Evolutionary conservation across 2,888 invertebrate species (phyloP).

Genomic region (Drosophila nigricruria): DNA sequence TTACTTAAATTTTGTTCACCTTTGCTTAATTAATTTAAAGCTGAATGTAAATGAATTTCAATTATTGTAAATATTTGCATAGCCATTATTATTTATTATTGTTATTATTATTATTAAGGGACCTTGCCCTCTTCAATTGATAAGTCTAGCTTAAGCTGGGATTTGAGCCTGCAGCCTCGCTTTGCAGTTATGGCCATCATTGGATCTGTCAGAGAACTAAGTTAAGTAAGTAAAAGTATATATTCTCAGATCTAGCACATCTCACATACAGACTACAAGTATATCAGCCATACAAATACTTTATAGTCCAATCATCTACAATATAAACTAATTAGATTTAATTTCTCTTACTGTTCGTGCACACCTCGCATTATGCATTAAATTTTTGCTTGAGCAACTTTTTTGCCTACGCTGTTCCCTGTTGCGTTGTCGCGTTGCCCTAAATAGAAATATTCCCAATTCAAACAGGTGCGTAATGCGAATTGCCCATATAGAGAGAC

Average conservation of each 20-base stretch:
- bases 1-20: background rate
- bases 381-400: slow-evolving; percentile 25
- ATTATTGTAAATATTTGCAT: background rate
- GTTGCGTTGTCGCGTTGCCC: slow-evolving; percentile 18
- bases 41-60: background rate
- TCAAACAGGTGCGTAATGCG: slow-evolving; percentile 63
- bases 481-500: slow-evolving; percentile 10
- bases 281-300: background rate
- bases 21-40: background rate
- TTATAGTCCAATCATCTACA: background rate
- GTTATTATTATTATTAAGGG: too few relatives aligned
- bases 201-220: background rate
- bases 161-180: background rate
- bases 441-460: slow-evolving; percentile 17
- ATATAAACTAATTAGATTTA: background rate
- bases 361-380: slow-evolving; percentile 30
- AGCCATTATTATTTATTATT: too few relatives aligned
- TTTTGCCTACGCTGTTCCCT: slow-evolving; percentile 9
- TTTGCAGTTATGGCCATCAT: too few relatives aligned
- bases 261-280: background rate
- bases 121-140: too few relatives aligned
- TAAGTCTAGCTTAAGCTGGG: too few relatives aligned
- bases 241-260: background rate
- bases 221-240: background rate
- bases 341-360: background rate